Base-by-base conservation (phyloP, 1,140 invertebrate genomes). In the Triops cancriformis region DNA sequence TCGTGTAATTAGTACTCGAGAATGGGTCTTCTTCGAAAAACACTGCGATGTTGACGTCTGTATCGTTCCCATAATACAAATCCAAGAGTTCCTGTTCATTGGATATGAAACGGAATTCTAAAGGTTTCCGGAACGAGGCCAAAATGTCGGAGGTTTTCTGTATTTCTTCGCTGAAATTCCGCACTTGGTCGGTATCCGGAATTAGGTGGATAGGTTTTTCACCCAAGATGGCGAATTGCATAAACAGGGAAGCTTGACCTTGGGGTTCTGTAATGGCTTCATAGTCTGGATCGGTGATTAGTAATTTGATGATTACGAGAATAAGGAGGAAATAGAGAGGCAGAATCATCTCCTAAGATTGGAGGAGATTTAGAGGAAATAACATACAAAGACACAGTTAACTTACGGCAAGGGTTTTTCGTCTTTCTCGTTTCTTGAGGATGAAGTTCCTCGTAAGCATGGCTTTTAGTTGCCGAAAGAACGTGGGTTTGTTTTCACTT, bases 241-340 rank as follows among this genome's bases (percentile, higher is more conserved):
- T 86, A 72, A 87, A 86, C 88, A 74, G 87, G 86, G 27, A 88
- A 88, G 42, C 86, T 88, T 51, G 84, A 23, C 77, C 77, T 43
- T 31, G 28, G 14, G 37, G 31, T 26, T 78, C 77, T 28, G 23
- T 85, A 80, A 91, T 89, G 80, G 88, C 88, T 1, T 90, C 90
- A 84, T 91, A 91, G 84, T 91, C 90, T 75, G 90, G 90, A 84
- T 91, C 91, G 26, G 90, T 91, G 81, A 91, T 88, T 77, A 90
- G 83, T 80, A 90, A 86, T 83, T 91, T 92, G 37, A 92, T 86
- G 77, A 92, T 86, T 80, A 91, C 91, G 76, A 92, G 85, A 76
- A 91, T 88, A 18, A 89, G 88, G 75, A 93, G 84, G 12, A 90
- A 91, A 81, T 91, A 91, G 0, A 92, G 86, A 11, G 91, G 91